These are phyloP conservation scores for Ctenochaetus hawaiiensis DNA, from an alignment of 2,797 vertebrate genomes.

Conservation along the genomic window DNA sequence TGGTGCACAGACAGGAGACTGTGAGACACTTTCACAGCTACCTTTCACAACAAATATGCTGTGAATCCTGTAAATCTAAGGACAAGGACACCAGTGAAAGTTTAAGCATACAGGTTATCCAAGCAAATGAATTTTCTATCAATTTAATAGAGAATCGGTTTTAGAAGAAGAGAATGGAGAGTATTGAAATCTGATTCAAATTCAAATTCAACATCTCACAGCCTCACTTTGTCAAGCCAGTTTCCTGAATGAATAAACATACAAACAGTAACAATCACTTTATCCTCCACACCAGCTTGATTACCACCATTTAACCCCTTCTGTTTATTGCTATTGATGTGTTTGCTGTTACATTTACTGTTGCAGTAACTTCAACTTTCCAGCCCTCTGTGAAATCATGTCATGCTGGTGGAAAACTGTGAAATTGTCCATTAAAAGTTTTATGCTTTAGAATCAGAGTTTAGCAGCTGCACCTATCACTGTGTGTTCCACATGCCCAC, in stretches of 20 bases:
- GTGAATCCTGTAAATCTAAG: too few relatives aligned
- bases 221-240: not conserved
- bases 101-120: too few relatives aligned
- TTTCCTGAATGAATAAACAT: not conserved
- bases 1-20: too few relatives aligned
- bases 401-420: not conserved
- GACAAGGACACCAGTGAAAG: too few relatives aligned
- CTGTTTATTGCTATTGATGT: not conserved
- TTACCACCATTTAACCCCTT: not conserved
- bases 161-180: too few relatives aligned
- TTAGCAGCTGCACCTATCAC: not conserved
- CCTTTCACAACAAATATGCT: too few relatives aligned
- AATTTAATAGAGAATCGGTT: too few relatives aligned
- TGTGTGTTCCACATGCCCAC: slow-evolving; percentile 38
- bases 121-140: too few relatives aligned
- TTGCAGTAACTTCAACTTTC: not conserved
- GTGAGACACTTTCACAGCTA: too few relatives aligned
- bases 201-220: too few relatives aligned
- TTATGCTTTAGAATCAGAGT: not conserved
- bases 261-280: not conserved
- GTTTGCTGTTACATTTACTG: not conserved
- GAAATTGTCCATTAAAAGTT: not conserved
- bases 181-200: too few relatives aligned
- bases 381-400: not conserved
- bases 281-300: not conserved